Percentiles rank a stretch among this genome's conserved stretches.
Evolutionary conservation across 1,140 invertebrate genomes (phyloP).

Genomic region (Tachypleus tridentatus): DNA sequence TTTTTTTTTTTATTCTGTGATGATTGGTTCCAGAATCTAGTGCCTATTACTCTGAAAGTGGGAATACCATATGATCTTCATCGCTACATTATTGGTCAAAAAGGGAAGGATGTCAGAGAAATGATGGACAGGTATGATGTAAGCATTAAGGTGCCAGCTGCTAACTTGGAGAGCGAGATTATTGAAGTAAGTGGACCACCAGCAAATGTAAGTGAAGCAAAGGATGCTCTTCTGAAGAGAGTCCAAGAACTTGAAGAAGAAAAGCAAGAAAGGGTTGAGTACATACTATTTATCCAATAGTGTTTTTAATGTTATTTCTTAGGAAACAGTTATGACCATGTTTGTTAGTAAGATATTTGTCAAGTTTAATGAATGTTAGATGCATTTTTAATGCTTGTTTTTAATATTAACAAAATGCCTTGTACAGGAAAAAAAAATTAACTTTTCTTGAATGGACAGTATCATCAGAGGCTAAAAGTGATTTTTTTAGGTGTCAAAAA

Average conservation of each 20-base stretch:
- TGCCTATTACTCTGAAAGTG: constrained; percentile 65
- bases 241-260: constrained; percentile 71
- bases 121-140: constrained; percentile 84
- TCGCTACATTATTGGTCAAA: constrained; percentile 83
- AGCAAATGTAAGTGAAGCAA: constrained; percentile 69
- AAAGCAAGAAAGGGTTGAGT: constrained; percentile 55
- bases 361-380: too few relatives aligned
- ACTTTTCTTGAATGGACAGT: too few relatives aligned
- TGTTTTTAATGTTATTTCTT: too few relatives aligned
- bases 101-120: constrained; percentile 71
- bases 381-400: too few relatives aligned
- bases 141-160: constrained; percentile 70
- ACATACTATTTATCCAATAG: too few relatives aligned
- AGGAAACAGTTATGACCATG: too few relatives aligned
- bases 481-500: too few relatives aligned
- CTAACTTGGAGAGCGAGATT: constrained; percentile 56
- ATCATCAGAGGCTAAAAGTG: too few relatives aligned
- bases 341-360: too few relatives aligned
- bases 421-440: too few relatives aligned
- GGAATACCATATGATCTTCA: constrained; percentile 61
- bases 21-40: constrained; percentile 37
- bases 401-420: too few relatives aligned
- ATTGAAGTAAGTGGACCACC: constrained; percentile 53
- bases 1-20: too few relatives aligned
- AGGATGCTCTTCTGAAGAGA: constrained; percentile 63